Conservation (phyloP, 2,888 invertebrate genomes). For the Andrena flavipes region DNA sequence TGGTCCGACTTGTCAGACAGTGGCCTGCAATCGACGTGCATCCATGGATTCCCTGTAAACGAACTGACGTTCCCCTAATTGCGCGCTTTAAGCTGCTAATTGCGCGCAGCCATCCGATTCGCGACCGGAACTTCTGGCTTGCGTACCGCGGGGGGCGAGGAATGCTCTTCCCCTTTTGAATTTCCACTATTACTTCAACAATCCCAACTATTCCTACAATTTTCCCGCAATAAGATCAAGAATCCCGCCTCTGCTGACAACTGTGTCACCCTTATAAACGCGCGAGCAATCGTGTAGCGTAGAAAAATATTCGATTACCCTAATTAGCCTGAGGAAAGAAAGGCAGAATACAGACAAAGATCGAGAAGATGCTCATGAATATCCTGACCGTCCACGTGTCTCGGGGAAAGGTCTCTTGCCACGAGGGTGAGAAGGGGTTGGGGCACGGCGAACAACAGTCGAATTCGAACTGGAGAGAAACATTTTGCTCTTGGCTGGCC, state of each 20-base stretch:
- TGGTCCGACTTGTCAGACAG: constrained; percentile 22
- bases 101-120: not conserved
- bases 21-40: not conserved
- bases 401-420: not conserved
- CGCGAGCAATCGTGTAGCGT: not conserved
- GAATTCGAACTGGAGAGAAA: constrained; percentile 45
- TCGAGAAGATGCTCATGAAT: not conserved
- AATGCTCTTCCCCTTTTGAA: not conserved
- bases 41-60: constrained; percentile 8
- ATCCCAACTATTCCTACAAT: no score
- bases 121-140: not conserved
- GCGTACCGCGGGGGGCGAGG: no score
- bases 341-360: not conserved
- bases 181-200: no score
- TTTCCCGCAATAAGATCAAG: no score
- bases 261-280: no score
- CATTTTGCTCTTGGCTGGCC: constrained; percentile 39
- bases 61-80: constrained; percentile 11
- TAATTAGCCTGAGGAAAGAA: no score
- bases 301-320: not conserved
- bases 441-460: not conserved
- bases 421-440: not conserved
- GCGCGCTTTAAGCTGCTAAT: constrained; percentile 5
- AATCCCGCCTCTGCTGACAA: no score
- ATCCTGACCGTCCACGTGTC: not conserved